Base-by-base conservation (phyloP, 2,888 invertebrate species). In the Cheiracanthium punctorium region DNA sequence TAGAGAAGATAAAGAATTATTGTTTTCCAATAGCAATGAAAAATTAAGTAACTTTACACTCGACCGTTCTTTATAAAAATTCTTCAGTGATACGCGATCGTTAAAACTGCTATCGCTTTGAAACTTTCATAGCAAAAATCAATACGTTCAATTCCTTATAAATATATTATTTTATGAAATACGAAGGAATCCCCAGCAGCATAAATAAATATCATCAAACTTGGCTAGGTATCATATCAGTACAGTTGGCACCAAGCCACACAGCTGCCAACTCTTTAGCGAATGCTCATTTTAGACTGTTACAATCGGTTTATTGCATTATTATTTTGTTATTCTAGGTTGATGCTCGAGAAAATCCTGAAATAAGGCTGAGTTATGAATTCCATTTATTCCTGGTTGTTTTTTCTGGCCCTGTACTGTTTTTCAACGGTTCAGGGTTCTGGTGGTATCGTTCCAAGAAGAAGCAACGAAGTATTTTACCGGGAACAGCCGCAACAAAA, bases 381-480 rank as follows among this genome's bases (percentile, higher is more conserved):
- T 65, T 72, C 37, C 71, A 76, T 82, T 82, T 64, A 76, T 76
- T 70, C 72, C 41, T 76, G 76, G 72, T 48, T 76, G 14, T 10
- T 77, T 0, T 37, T 82, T 58, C 17, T 20, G 70, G 30, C 41
- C 30, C 37, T 70, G 71, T 33, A 37, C 20, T 28, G 69, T 41
- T 58, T 28, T 37, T 24, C 20, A 8, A n/a, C 12, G 52, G 70
- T 65, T 75, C 82, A 65, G 69, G 64, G 76, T 32, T 72, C 58
- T 17, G 41, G 82, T 33, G 71, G 65, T 48, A 74, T 28, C n/a
- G 74, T 81, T 30, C 69, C 81, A 20, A 70, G 65, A 64, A 65
- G 82, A 33, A 48, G 29, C 24, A 76, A 76, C 43, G 76, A 64
- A 32, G 30, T 76, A 29, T 41, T 71, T 30, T 43, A 82, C 48